Conservation (phyloP, 2,888 invertebrate species). For the Odiellus spinosus region DNA sequence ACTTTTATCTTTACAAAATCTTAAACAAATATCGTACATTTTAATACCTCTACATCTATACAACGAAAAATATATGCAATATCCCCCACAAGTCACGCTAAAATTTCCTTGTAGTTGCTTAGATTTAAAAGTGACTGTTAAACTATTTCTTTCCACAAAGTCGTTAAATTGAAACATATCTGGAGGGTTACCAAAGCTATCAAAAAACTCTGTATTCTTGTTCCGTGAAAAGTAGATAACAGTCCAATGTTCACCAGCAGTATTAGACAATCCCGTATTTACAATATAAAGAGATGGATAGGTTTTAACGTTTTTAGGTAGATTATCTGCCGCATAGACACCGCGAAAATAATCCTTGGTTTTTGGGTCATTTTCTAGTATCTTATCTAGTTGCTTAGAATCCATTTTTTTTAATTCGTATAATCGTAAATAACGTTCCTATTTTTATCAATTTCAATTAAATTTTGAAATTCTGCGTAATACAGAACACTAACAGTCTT, state of each 20-base stretch:
- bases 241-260: constrained; percentile 9
- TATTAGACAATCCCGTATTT: constrained; percentile 1
- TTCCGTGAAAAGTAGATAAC: constrained; percentile 4
- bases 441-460: constrained; percentile 20
- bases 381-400: too few relatives aligned
- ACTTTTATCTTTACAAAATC: too few relatives aligned
- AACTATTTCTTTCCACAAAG: too few relatives aligned
- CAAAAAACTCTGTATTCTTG: constrained; percentile 6
- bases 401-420: too few relatives aligned
- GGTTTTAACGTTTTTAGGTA: neutral
- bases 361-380: neutral
- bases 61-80: too few relatives aligned
- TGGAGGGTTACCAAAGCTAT: constrained; percentile 9
- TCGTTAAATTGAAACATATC: neutral
- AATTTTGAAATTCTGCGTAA: constrained; percentile 24
- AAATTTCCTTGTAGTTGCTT: too few relatives aligned
- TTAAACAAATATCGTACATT: too few relatives aligned
- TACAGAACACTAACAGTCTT: constrained; percentile 21
- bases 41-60: too few relatives aligned
- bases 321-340: neutral
- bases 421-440: too few relatives aligned
- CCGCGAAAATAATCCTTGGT: neutral
- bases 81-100: too few relatives aligned
- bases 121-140: too few relatives aligned
- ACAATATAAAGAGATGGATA: constrained; percentile 1